These are phyloP conservation scores for Myopa tessellatipennis DNA, from an alignment of 2,888 invertebrate species.

Conservation along the genomic window DNA sequence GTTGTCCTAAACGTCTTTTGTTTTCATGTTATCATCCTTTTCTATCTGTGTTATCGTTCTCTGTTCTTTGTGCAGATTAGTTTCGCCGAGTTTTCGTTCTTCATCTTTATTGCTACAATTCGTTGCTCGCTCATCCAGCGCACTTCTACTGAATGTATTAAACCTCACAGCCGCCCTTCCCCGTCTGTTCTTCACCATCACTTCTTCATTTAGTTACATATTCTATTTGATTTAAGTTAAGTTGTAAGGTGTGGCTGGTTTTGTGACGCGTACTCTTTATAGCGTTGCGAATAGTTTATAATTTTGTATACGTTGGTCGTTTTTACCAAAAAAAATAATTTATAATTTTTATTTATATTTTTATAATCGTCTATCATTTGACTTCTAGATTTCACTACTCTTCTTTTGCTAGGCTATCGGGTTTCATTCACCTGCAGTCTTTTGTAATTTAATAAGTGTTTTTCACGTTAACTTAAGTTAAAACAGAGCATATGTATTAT, in stretches of 20 bases:
- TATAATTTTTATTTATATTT: no score
- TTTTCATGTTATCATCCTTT: slow-evolving; percentile 19
- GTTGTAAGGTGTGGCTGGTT: slow-evolving; percentile 19
- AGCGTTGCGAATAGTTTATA: no score
- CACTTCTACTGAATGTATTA: slow-evolving; percentile 19
- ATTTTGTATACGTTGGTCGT: no score
- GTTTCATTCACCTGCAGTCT: no score
- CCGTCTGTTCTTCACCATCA: neutral
- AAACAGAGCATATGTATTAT: no score
- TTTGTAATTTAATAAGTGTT: no score
- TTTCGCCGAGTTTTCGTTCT: neutral
- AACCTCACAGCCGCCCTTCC: neutral
- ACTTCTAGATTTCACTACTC: no score
- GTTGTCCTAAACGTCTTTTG: slow-evolving; percentile 9
- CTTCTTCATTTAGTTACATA: neutral
- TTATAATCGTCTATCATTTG: no score
- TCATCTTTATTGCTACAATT: neutral
- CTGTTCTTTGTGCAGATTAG: neutral
- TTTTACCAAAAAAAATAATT: no score
- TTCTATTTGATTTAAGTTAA: slow-evolving; percentile 16
- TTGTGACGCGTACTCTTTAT: no score
- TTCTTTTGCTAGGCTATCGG: no score
- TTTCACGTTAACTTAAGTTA: no score
- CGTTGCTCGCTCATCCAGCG: slow-evolving; percentile 7
- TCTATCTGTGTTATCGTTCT: neutral